Conservation (phyloP, 2,888 invertebrate genomes). For the Lissocephala sabroskyi region DNA sequence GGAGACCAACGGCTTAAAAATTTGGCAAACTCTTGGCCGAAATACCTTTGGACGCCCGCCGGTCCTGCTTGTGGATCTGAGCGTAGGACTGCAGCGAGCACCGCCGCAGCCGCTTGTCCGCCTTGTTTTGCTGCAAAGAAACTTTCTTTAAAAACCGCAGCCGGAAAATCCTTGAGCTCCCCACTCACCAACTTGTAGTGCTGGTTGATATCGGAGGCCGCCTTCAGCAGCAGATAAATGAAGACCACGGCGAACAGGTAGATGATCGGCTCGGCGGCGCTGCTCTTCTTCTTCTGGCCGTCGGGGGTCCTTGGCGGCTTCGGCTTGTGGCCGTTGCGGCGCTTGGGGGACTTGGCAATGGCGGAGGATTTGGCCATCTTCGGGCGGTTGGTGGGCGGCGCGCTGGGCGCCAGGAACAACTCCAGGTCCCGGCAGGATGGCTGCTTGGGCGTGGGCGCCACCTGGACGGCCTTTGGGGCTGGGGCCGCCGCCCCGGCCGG, state of each 20-base stretch:
- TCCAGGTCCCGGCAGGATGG: no score
- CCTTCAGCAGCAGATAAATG: slow-evolving; percentile 68
- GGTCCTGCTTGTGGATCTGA: slow-evolving; percentile 64
- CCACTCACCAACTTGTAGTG: slow-evolving; percentile 55
- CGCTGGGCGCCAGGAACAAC: no score
- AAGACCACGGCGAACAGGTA: slow-evolving; percentile 71
- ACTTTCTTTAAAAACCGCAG: not conserved
- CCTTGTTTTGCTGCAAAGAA: slow-evolving; percentile 59
- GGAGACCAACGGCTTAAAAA: no score
- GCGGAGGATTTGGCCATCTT: no score
- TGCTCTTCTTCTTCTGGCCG: slow-evolving; percentile 39
- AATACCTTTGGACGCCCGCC: slow-evolving; percentile 71
- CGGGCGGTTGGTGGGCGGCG: no score
- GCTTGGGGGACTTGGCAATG: slow-evolving; percentile 4
- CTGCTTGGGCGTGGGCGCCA: no score
- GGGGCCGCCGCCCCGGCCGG: no score
- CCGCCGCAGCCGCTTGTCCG: slow-evolving; percentile 64
- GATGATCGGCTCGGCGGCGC: slow-evolving; percentile 68
- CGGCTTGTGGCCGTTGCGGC: slow-evolving; percentile 18
- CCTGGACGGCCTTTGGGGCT: no score
- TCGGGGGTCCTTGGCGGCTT: no score
- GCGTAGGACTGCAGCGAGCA: slow-evolving; percentile 71
- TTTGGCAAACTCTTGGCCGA: slow-evolving; percentile 67
- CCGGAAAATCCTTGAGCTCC: not conserved
- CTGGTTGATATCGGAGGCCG: slow-evolving; percentile 71